A percentile compares a stretch with the other conserved stretches of the same genome.
These are phyloP conservation scores for Tylochromis polylepis DNA, from an alignment of 2,113 vertebrate genomes.

Conservation along the genomic window DNA sequence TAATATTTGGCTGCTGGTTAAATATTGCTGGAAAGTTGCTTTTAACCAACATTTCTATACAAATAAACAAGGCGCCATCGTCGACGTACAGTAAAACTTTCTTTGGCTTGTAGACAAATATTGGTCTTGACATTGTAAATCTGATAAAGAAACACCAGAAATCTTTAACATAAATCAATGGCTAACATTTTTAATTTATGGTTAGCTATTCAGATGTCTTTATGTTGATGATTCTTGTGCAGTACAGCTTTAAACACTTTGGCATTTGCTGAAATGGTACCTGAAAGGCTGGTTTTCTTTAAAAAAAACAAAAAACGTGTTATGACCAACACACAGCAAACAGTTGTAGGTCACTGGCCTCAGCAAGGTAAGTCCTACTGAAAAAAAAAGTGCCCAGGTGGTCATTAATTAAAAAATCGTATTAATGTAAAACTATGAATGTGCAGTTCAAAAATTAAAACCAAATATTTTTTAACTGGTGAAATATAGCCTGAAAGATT, in stretches of 20 bases:
- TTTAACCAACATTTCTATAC: background rate
- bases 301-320: background rate
- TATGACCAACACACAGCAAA: background rate
- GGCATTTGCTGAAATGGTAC: background rate
- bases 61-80: background rate
- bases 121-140: background rate
- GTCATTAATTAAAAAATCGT: background rate
- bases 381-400: background rate
- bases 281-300: background rate
- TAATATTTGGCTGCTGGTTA: background rate
- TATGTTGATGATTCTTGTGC: background rate
- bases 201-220: no score
- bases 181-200: background rate
- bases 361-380: background rate
- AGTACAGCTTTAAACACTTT: background rate
- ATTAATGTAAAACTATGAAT: background rate
- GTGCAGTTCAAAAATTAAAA: background rate
- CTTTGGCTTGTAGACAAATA: background rate
- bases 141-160: background rate
- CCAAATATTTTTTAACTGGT: background rate
- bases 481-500: background rate
- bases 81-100: background rate
- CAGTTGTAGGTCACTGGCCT: background rate
- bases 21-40: background rate
- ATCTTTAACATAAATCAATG: background rate